Evolutionary conservation across 2,888 invertebrate species (phyloP), one percentile per base, ranked within the genome.

Genomic region (Leucozona laternaria): DNA sequence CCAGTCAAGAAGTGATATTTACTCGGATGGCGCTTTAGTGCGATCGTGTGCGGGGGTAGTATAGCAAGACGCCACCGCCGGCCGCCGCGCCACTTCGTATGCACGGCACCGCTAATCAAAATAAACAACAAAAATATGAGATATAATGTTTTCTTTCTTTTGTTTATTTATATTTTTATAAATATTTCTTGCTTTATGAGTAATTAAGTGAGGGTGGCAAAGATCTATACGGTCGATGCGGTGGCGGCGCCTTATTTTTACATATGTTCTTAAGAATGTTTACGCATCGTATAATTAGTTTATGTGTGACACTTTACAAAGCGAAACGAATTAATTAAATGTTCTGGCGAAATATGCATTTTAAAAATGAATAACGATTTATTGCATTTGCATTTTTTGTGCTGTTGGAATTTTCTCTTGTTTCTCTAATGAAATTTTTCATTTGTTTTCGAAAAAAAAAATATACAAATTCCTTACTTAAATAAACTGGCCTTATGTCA

Each of bases 221-320:
- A 31, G 72, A 40, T 25, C 17, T 40, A 28, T 53, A 45, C 28
- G 79, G 8, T 0, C 31, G n/a, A n/a, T n/a, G n/a, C n/a, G n/a
- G n/a, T n/a, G 31, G 31, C 8, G 31, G 79, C 60, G 60, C 60
- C 60, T 76, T 81, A 22, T 48, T 28, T 25, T 76, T 81, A 81
- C 81, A 85, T 77, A 70, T 85, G 85, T 85, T 81, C 31, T 81
- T 68, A 57, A 40, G 77, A 81, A 68, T 85, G 81, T 81, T 77
- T 73, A 85, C 85, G 81, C 85, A 68, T 85, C 77, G 81, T 72
- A 77, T 85, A 81, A 85, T 85, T 85, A 85, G 77, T 85, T 85
- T 85, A 81, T 78, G 81, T 73, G 77, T 85, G 85, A 85, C 85
- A 81, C 31, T 85, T 68, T 62, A 72, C 81, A 85, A 81, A 81